These are phyloP conservation scores for Aromia moschata DNA, from an alignment of 2,888 invertebrate genomes.

Conservation along the genomic window DNA sequence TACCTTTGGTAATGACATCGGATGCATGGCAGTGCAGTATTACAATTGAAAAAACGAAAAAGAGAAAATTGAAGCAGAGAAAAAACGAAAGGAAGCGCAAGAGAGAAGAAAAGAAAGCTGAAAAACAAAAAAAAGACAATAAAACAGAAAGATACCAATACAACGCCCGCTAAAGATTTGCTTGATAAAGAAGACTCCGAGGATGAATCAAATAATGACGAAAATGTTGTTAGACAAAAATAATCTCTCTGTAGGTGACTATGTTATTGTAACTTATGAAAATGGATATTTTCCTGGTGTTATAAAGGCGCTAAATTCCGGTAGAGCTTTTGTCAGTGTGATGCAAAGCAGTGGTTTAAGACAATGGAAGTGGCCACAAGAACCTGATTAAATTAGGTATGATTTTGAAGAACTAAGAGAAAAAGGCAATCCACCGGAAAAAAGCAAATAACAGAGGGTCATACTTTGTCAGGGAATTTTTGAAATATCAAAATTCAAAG, in stretches of 20 bases:
- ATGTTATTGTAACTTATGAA: not conserved
- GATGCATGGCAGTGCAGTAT: not conserved
- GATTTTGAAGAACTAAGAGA: not conserved
- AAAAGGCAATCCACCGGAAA: not conserved
- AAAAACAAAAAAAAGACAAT: not conserved
- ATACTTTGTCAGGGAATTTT: not conserved
- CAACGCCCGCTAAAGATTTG: not conserved
- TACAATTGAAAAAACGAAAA: not conserved
- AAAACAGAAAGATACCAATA: not conserved
- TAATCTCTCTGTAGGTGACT: not conserved
- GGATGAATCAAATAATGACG: too few species aligned
- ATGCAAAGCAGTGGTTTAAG: not conserved
- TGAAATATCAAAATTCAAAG: not conserved
- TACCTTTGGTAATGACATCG: not conserved
- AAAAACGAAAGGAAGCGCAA: not conserved
- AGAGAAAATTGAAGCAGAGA: not conserved
- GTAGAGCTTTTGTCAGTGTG: not conserved
- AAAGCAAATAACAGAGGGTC: not conserved
- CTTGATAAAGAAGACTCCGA: too few species aligned
- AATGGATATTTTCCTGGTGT: not conserved
- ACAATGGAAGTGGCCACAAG: not conserved
- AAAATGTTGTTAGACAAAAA: not conserved
- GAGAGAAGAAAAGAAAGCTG: not conserved
- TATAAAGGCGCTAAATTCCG: not conserved
- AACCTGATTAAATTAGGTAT: not conserved